Percentiles rank a stretch among this genome's conserved stretches.
phyloP scores from a whole-genome alignment of 2,888 invertebrate genomes.

The Scaptodrosophila latifasciaeformis region DNA sequence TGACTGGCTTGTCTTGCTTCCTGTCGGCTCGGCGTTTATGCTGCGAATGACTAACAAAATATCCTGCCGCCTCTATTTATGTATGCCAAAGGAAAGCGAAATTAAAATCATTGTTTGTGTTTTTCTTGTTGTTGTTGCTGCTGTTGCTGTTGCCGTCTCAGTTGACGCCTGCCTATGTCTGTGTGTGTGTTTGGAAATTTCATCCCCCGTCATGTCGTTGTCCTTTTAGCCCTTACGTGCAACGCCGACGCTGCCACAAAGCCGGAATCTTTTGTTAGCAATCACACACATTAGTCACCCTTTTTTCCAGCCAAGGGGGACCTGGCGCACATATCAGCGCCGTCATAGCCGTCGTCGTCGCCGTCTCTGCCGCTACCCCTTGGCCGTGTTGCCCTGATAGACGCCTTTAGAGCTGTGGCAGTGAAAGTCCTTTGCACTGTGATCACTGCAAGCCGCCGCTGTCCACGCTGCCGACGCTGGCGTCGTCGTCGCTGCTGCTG shows the following conservation, averaged over 20 bases:
- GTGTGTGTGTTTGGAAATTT: constrained; percentile 42
- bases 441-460: constrained; percentile 31
- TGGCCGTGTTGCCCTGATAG: constrained; percentile 25
- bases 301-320: constrained; percentile 65
- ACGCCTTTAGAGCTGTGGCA: no score
- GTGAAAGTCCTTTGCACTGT: constrained; percentile 71
- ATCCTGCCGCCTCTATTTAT: constrained; percentile 73
- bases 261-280: constrained; percentile 72
- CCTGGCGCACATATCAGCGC: constrained; percentile 13
- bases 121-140: constrained; percentile 22
- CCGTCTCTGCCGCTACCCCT: constrained; percentile 2
- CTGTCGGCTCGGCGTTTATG: constrained; percentile 72
- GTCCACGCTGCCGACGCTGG: no score
- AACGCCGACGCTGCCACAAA: constrained; percentile 30
- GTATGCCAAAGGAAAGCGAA: constrained; percentile 71
- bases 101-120: constrained; percentile 66
- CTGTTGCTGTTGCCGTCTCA: constrained; percentile 41
- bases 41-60: constrained; percentile 74
- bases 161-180: not conserved
- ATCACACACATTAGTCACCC: constrained; percentile 74
- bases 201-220: constrained; percentile 71
- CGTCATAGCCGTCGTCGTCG: constrained; percentile 27
- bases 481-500: no score
- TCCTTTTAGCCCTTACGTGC: constrained; percentile 67
- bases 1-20: constrained; percentile 39